Base-by-base conservation (phyloP, 2,797 vertebrate species). In the Acomys russatus region DNA sequence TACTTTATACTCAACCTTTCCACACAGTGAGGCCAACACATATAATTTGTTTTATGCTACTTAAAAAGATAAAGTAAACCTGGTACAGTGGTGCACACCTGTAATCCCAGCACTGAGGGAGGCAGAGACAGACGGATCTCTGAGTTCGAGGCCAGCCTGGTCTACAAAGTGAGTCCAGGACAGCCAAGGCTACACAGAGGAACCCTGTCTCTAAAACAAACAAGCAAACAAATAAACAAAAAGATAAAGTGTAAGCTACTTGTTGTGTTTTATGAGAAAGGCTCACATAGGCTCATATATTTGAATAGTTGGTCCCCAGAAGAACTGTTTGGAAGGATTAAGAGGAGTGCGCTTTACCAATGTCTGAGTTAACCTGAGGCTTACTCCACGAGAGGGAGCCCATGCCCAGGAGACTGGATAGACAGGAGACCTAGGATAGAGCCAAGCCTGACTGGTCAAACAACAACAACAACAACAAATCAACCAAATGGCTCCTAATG, bases 1-100 rank as follows among this genome's bases (percentile, higher is more conserved):
- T 74, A 92, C 59, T 95, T 94, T 90, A 90, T 14, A 71, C n/a
- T 93, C 17, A 49, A 91, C 9, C 28, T 93, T 88, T 80, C 44
- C 23, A 49, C 17, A 94, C 0, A 88, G 20, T 64, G 89, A 49
- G 22, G 91, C 9, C 44, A 84, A 93, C 93, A 64, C 28, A 74
- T 28, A 9, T n/a, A 79, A 38, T 38, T 83, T 28, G 82, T 6
- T 80, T 17, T 18, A 17, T 28, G 44, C 33, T 23, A 90, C 12
- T 70, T 56, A 78, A 87, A 83, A 84, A 54, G 49, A 49, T 80
- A 70, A 83, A 88, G 79, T 63, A 18, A 44, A 44, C 44, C 44
- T 44, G 44, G 44, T 44, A 44, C 44, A 44, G 44, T 44, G 44
- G 44, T 44, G 44, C 44, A 44, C 44, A 44, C 4, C 44, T 44